Evolutionary conservation across 2,888 invertebrate species (phyloP), one percentile per base, ranked within the genome.

Genomic region (Syrista parreyssii): DNA sequence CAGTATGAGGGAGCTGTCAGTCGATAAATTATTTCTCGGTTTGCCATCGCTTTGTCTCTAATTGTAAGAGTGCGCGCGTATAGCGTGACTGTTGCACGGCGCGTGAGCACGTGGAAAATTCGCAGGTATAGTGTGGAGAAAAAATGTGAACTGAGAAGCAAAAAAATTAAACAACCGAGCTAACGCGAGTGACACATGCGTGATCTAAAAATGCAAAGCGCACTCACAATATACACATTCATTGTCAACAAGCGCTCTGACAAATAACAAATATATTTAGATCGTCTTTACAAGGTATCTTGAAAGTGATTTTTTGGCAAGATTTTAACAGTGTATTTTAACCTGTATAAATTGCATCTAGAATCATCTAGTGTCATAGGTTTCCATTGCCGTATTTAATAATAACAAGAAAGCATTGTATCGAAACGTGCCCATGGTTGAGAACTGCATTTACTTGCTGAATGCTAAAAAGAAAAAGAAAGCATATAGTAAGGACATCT

Each of bases 401-500:
- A 34, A 34, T 6, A 34, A 34, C n/a, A n/a, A n/a, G n/a, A 9
- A 34, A 34, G 34, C 34, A 34, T 34, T 34, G 34, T 23, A 55
- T 55, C 23, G 23, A 55, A 55, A 1, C 23, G 23, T 55, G 9
- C 23, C 23, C 1, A 23, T 55, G 9, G 55, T 6, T 55, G 55
- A 55, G 23, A 55, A 55, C 23, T 55, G 23, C 23, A 23, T 55
- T 55, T 55, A 55, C 55, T 55, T 55, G 23, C 55, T 55, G 23
- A 55, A 55, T 55, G 23, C 55, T 55, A 6, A 40, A 55, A 55
- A 55, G 9, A 55, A 11, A 11, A 23, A 23, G 15, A 55, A 55
- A 55, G 55, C 55, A 55, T 55, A 55, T 55, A 23, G 55, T 11
- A 68, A 33, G 3, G 15, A 12, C 15, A 71, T 81, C 79, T 75